phyloP scores from a whole-genome alignment of 2,888 invertebrate genomes.

The Chrysolina oricalcia region DNA sequence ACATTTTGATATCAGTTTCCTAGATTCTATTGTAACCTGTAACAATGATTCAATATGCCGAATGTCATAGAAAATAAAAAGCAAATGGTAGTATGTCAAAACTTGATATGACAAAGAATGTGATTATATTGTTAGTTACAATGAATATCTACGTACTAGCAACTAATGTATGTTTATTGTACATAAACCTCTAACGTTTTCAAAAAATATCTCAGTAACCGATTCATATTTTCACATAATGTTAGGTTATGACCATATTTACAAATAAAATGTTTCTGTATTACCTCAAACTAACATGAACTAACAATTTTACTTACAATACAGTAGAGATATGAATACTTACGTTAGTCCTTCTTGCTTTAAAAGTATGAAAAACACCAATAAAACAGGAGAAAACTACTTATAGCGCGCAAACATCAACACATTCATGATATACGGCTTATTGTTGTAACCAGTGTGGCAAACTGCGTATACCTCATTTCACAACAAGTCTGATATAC shows the following conservation, averaged over 20 bases:
- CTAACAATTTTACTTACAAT: neutral
- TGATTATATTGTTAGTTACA: neutral
- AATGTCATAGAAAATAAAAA: neutral
- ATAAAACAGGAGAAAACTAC: neutral
- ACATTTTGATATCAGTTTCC: neutral
- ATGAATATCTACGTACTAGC: neutral
- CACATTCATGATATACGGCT: neutral
- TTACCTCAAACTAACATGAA: neutral
- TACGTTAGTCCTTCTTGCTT: neutral
- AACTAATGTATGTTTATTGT: neutral
- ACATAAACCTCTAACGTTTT: neutral
- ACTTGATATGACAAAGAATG: neutral
- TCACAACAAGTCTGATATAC: conserved; percentile 3
- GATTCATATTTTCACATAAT: neutral
- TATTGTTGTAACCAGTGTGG: neutral
- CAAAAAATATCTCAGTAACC: neutral
- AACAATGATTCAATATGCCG: neutral
- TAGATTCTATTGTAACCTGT: neutral
- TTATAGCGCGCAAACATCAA: neutral
- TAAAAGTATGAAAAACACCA: neutral
- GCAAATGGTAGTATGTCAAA: neutral
- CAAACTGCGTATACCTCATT: neutral
- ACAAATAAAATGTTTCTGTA: neutral
- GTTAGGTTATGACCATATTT: neutral
- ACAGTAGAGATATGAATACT: neutral